phyloP scores from a whole-genome alignment of 2,888 invertebrate species.

The Beris morrisii region DNA sequence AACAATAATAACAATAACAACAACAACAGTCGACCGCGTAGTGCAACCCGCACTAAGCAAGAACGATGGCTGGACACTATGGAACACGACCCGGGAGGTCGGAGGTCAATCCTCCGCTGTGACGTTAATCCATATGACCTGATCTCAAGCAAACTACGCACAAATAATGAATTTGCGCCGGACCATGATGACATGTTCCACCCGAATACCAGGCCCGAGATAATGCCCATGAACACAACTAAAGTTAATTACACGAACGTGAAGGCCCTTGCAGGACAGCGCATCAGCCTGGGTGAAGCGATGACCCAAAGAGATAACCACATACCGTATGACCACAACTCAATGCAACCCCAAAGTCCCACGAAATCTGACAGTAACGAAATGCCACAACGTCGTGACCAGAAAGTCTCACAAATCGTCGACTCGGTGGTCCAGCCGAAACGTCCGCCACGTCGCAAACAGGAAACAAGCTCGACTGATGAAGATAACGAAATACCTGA shows the following conservation, averaged over 20 bases:
- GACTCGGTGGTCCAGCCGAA: constrained; percentile 43
- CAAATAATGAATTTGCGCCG: constrained; percentile 56
- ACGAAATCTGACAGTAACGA: background rate
- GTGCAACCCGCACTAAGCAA: constrained; percentile 58
- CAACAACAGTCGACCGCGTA: constrained; percentile 54
- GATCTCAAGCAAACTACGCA: constrained; percentile 61
- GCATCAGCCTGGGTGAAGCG: constrained; percentile 65
- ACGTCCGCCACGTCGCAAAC: constrained; percentile 51
- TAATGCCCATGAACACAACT: constrained; percentile 33
- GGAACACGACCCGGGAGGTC: constrained; percentile 47
- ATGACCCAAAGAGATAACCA: constrained; percentile 41
- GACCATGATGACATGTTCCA: constrained; percentile 55
- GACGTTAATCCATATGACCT: constrained; percentile 83
- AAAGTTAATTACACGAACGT: constrained; percentile 57
- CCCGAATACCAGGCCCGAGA: constrained; percentile 43
- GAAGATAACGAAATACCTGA: constrained; percentile 29
- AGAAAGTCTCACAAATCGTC: background rate
- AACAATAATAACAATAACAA: background rate
- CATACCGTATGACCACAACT: background rate
- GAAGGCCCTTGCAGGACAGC: constrained; percentile 69
- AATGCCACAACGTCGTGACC: constrained; percentile 23
- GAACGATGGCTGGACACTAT: constrained; percentile 37
- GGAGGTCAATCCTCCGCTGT: constrained; percentile 79
- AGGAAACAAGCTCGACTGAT: constrained; percentile 37
- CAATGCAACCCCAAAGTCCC: background rate